phyloP scores from a whole-genome alignment of 2,113 vertebrate genomes.

The Struthidea cinerea region DNA sequence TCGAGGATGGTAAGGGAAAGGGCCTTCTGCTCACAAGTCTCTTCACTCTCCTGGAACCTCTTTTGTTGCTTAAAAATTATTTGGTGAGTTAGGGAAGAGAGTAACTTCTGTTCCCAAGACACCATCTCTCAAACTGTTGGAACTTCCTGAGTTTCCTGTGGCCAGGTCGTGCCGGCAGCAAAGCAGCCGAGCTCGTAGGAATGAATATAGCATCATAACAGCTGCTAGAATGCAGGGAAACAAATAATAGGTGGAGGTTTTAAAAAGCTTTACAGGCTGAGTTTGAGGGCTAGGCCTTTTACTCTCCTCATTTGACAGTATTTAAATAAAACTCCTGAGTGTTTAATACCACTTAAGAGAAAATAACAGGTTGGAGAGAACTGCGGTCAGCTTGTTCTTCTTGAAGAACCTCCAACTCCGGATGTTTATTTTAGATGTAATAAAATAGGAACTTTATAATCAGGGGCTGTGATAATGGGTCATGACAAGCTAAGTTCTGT shows the following conservation, averaged over 20 bases:
- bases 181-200: not conserved
- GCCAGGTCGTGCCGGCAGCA: not conserved
- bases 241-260: not conserved
- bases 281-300: not conserved
- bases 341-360: not conserved
- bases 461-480: not conserved
- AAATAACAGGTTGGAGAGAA: not conserved
- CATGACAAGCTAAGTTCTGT: not conserved
- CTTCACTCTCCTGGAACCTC: not conserved
- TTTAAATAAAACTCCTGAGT: not conserved
- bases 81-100: not conserved
- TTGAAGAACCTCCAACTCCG: not conserved
- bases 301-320: not conserved
- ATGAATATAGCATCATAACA: not conserved
- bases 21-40: not conserved
- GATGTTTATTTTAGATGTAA: not conserved
- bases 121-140: not conserved
- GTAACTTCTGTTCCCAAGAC: fast-evolving
- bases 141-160: not conserved
- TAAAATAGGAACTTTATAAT: not conserved
- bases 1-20: conserved; percentile 82
- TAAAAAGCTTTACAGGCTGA: not conserved
- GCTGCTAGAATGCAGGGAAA: not conserved
- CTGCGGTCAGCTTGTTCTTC: not conserved
- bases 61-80: not conserved